Conservation (phyloP, 2,888 invertebrate genomes). For the Mechanitis messenoides region DNA sequence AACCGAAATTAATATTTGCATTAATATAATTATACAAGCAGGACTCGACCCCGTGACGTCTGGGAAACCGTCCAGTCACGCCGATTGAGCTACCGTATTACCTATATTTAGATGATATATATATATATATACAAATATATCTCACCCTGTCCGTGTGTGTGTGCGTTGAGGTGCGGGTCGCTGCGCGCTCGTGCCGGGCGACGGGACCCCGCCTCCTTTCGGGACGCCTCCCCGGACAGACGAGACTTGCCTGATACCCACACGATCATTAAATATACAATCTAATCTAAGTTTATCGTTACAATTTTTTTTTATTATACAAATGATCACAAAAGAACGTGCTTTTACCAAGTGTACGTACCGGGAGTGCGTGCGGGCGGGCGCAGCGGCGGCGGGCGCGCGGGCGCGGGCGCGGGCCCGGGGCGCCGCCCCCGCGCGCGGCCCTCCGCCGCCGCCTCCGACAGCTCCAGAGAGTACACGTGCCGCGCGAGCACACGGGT, state of each 20-base stretch:
- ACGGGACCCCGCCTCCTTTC: constrained; percentile 55
- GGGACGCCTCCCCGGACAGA: constrained; percentile 50
- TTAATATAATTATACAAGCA: too few species aligned
- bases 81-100: too few species aligned
- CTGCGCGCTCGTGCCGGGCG: constrained; percentile 63
- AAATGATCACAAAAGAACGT: too few species aligned
- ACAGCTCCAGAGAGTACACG: constrained; percentile 94
- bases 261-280: too few species aligned
- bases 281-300: too few species aligned
- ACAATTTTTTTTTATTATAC: too few species aligned
- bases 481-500: constrained; percentile 96
- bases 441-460: constrained; percentile 78
- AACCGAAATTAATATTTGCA: too few species aligned
- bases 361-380: constrained; percentile 33
- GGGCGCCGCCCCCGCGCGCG: constrained; percentile 32
- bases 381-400: constrained; percentile 42
- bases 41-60: too few species aligned
- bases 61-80: too few species aligned
- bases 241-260: constrained; percentile 57
- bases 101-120: too few species aligned
- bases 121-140: too few species aligned
- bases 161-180: constrained; percentile 62
- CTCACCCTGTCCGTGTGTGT: constrained; percentile 27
- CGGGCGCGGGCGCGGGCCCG: constrained; percentile 34
- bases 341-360: constrained; percentile 6